Evolutionary conservation across 2,888 invertebrate genomes (phyloP).

Genomic region (Acleris sparsana): DNA sequence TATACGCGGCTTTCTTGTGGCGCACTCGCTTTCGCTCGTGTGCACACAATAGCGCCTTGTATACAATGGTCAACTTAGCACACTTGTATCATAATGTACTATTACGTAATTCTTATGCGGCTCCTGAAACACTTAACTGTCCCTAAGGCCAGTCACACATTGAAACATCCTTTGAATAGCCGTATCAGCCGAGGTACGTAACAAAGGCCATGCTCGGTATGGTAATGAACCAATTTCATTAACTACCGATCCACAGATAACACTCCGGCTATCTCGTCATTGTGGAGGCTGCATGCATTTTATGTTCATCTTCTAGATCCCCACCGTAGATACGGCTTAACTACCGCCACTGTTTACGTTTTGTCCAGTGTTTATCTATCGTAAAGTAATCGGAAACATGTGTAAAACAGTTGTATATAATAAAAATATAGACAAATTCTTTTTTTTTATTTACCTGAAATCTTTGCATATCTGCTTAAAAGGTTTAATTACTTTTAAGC

Average conservation of each 20-base stretch:
- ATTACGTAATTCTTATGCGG: not conserved
- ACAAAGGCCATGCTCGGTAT: conserved; percentile 43
- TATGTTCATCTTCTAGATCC: conserved; percentile 54
- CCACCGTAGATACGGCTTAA: conserved; percentile 42
- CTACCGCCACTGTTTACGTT: conserved; percentile 39
- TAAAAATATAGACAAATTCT: not conserved
- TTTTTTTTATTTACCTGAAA: not conserved
- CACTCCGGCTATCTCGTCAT: conserved; percentile 49
- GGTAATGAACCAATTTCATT: conserved; percentile 63
- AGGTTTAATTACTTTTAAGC: no score
- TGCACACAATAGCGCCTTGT: no score
- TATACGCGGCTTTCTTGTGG: no score
- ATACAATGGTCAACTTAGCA: no score
- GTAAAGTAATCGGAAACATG: conserved; percentile 1
- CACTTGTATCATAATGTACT: no score
- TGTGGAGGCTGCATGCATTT: conserved; percentile 52
- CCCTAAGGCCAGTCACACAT: not conserved
- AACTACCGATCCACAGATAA: conserved; percentile 59
- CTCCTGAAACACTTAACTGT: not conserved
- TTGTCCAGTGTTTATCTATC: conserved; percentile 17
- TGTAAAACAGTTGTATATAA: not conserved
- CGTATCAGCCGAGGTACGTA: conserved; percentile 24
- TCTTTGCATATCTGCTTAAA: no score
- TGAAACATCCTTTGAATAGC: conserved; percentile 10
- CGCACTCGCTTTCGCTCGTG: no score